These are phyloP conservation scores for Pterostichus niger DNA, from an alignment of 2,888 invertebrate species.

Conservation along the genomic window DNA sequence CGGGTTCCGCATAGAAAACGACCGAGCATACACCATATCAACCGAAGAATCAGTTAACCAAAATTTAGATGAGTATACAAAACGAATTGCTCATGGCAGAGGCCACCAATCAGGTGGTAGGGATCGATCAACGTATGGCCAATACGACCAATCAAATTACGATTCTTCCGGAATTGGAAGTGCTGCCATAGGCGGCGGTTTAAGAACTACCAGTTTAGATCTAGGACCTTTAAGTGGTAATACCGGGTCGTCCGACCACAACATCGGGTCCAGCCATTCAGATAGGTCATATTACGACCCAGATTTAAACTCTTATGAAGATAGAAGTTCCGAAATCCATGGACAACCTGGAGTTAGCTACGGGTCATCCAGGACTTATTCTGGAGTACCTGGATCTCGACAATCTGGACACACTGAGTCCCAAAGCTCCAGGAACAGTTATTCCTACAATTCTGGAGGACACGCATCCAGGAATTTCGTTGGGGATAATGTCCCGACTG, in stretches of 20 bases:
- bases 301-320: constrained; percentile 56
- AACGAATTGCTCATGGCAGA: not conserved
- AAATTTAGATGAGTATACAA: constrained; percentile 54
- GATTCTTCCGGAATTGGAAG: constrained; percentile 58
- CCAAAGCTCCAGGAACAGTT: too few relatives aligned
- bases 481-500: constrained; percentile 65
- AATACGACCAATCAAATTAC: constrained; percentile 66
- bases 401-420: too few relatives aligned
- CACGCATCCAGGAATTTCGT: constrained; percentile 33
- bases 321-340: not conserved
- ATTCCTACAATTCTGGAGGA: constrained; percentile 66
- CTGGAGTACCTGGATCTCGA: constrained; percentile 67
- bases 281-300: constrained; percentile 37
- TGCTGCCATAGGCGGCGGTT: constrained; percentile 65
- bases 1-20: constrained; percentile 25
- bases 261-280: not conserved
- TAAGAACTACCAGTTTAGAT: constrained; percentile 62
- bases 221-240: constrained; percentile 51
- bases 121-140: constrained; percentile 65
- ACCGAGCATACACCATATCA: constrained; percentile 25
- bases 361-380: constrained; percentile 25
- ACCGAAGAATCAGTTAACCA: constrained; percentile 61
- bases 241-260: not conserved
- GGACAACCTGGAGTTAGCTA: constrained; percentile 45
- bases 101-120: constrained; percentile 65